Evolutionary conservation across 2,113 vertebrate species (phyloP), one percentile per base, ranked within the genome.

Genomic region (Chlamydotis undulata): DNA sequence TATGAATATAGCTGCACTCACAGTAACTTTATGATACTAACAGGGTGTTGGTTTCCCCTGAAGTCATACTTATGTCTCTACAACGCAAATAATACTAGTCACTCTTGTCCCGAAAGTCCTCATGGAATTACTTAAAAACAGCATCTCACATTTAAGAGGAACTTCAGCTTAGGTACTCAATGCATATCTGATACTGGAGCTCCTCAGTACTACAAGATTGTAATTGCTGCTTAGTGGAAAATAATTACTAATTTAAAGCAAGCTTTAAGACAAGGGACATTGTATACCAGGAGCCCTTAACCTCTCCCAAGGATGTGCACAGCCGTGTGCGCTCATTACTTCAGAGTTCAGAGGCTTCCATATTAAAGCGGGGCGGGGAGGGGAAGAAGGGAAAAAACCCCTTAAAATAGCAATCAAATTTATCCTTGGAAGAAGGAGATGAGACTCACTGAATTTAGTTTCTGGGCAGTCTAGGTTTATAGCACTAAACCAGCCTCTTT

Each of bases 361-460:
- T 2, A 39, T 35, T 35, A 35, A 35, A 35, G 35, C 35, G 35
- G 35, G 35, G 35, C 35, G 35, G 35, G 35, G 35, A 35, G 35
- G 35, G 35, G 35, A 35, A 21, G 4, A 8, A 24, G 19, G 9
- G 6, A 9, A 43, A 41, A 76, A 21, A 1, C 0, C 5, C 12
- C 37, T 31, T 35, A 47, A 68, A 76, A 16, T 3, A 61, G 12
- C 19, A 22, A 60, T 53, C 5, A 57, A 41, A 35, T 74, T 78
- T 47, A 57, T 35, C 57, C 47, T 41, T 52, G 70, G 70, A 45
- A 80, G 47, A 5, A 33, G 19, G 12, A 78, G 50, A 47, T 29
- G 19, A 78, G 26, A n/a, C 39, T 55, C 39, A 24, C 24, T 61
- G 50, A 39, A n/a, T 60, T 70, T 31, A 70, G 52, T 49, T 56